phyloP scores from a whole-genome alignment of 37 sponge, comb jelly and placozoan species.

The Cladorhizidae sp. region DNA sequence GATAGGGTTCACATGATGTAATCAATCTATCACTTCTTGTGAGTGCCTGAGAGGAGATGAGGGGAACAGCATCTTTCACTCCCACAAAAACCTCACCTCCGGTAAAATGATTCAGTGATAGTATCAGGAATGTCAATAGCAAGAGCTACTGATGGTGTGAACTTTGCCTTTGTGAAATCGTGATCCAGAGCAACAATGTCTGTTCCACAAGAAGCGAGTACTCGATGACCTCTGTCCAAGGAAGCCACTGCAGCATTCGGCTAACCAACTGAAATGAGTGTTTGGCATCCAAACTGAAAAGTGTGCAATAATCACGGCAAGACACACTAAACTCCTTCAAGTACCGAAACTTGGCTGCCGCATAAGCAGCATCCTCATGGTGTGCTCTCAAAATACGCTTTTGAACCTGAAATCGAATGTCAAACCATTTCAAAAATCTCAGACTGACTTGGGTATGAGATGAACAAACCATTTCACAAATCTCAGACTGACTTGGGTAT shows the following conservation, averaged over 20 bases:
- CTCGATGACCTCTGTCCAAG: conserved; percentile 37
- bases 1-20: background rate
- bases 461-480: too few species aligned
- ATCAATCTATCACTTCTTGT: conserved; percentile 19
- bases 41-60: conserved; percentile 34
- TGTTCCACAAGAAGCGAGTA: conserved; percentile 5
- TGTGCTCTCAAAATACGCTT: background rate
- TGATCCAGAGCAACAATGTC: conserved; percentile 39
- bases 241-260: conserved; percentile 51
- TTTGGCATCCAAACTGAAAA: conserved; percentile 43
- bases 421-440: too few species aligned
- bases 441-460: too few species aligned
- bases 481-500: too few species aligned
- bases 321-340: conserved; percentile 27
- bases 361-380: conserved; percentile 44
- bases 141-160: conserved; percentile 27
- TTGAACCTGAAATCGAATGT: conserved; percentile 46
- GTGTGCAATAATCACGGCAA: conserved; percentile 12
- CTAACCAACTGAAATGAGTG: conserved; percentile 26
- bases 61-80: conserved; percentile 35
- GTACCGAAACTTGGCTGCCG: conserved; percentile 38
- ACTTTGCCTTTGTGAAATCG: conserved; percentile 19
- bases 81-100: conserved; percentile 35
- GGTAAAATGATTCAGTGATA: conserved; percentile 27
- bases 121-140: conserved; percentile 20